Evolutionary conservation across 2,888 invertebrate species (phyloP), one percentile per base, ranked within the genome.

Genomic region (Onthophagus sagittarius): DNA sequence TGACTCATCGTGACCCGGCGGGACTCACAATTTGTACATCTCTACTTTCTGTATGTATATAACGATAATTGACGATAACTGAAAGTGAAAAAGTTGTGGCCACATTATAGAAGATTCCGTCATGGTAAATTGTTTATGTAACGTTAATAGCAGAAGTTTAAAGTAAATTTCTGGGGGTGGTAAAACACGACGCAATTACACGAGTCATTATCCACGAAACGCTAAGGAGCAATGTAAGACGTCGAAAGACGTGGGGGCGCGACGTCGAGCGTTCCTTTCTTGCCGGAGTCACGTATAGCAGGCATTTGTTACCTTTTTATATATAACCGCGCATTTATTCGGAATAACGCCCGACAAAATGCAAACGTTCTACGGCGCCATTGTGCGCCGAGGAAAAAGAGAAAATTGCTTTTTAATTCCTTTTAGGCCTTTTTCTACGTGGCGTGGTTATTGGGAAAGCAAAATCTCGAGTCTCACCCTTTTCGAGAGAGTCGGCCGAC

Each of bases 271-370:
- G 63, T 62, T 65, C 69, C 64, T 32, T 15, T 65, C 33, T 73
- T 39, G 53, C 39, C 32, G 73, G 63, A 71, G 73, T 73, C 73
- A 73, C 73, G 73, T 73, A 70, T 73, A 65, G 23, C 15, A 14
- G 70, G 32, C 73, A 73, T 73, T 73, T 73, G 73, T 71, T 73
- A 73, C 39, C 70, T 73, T 73, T 73, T 73, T 71, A 67, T 64
- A 70, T 64, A 73, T 73, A 63, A 70, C 71, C 62, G 64, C 63
- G 62, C 63, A 73, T 73, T 70, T 73, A 73, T 72, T 23, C 62
- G n/a, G 71, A 67, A 67, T 32, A 32, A 67, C 13, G 23, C 67
- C 31, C 15, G 67, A 32, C 15, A 32, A 67, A 67, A 67, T 67
- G 67, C 67, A 67, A 67, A 67, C 67, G 23, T n/a, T 67, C 32